phyloP scores from a whole-genome alignment of 1,140 invertebrate species.

The Panagrolaimus sp. region DNA sequence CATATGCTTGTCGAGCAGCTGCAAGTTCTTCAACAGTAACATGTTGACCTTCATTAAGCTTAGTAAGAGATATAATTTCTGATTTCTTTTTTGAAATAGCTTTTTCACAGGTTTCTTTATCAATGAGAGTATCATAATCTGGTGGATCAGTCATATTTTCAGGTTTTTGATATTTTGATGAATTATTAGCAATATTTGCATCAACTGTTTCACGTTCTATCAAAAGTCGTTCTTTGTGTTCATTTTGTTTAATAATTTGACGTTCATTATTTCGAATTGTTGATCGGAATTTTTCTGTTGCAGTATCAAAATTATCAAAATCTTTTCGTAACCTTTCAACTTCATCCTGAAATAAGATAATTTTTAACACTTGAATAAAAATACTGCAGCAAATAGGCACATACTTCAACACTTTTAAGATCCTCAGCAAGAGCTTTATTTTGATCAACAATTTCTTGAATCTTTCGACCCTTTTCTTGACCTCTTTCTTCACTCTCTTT shows the following conservation, averaged over 20 bases:
- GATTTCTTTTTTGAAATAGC: slow-evolving; percentile 14
- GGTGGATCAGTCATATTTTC: slow-evolving; percentile 13
- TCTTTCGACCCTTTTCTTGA: no score
- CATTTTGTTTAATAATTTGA: not conserved
- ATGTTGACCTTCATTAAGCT: not conserved
- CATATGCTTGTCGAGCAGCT: not conserved
- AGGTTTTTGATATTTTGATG: slow-evolving; percentile 14
- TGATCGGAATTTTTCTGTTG: no score
- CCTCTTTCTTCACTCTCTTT: no score
- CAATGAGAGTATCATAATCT: slow-evolving; percentile 19
- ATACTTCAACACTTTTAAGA: no score
- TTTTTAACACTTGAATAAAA: no score
- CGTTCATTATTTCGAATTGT: no score
- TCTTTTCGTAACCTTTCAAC: no score
- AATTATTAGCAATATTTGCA: not conserved
- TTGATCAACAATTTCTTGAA: no score
- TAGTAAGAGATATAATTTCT: not conserved
- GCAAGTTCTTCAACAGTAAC: not conserved
- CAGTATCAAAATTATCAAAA: no score
- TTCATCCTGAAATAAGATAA: no score
- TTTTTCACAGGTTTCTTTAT: not conserved
- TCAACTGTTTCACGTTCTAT: not conserved
- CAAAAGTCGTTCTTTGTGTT: not conserved
- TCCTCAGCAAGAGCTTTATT: no score
- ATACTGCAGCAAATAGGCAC: no score